These are phyloP conservation scores for Plebejus argus DNA, from an alignment of 2,888 invertebrate genomes.

Conservation along the genomic window DNA sequence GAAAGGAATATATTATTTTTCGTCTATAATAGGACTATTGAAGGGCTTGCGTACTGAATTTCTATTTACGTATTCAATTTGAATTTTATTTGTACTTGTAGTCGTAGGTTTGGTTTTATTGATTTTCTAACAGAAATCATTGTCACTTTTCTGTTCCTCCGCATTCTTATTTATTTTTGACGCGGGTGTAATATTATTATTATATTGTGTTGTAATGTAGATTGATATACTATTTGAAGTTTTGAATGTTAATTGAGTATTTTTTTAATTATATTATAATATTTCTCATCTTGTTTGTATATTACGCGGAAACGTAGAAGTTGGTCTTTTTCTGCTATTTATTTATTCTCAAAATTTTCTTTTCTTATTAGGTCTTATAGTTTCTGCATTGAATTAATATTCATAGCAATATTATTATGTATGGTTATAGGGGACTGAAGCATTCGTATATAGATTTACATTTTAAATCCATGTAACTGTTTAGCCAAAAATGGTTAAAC, in stretches of 20 bases:
- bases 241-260: too few relatives aligned
- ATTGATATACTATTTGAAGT: too few relatives aligned
- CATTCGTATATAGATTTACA: slow-evolving; percentile 6
- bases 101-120: not conserved
- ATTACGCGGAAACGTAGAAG: not conserved
- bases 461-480: slow-evolving; percentile 13
- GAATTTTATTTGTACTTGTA: not conserved
- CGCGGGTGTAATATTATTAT: not conserved
- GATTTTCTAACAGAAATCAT: not conserved
- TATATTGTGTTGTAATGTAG: too few relatives aligned
- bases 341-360: too few relatives aligned
- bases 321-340: not conserved
- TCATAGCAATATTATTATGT: not conserved
- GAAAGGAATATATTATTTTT: slow-evolving; percentile 43
- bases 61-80: slow-evolving; percentile 9
- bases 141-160: not conserved
- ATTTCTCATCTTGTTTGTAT: not conserved
- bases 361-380: not conserved
- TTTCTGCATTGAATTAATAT: not conserved
- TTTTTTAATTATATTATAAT: too few relatives aligned
- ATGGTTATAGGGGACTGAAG: not conserved
- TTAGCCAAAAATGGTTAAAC: slow-evolving; percentile 24
- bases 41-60: slow-evolving; percentile 24
- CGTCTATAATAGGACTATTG: slow-evolving; percentile 30
- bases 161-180: not conserved